phyloP scores from a whole-genome alignment of 2,113 vertebrate genomes.

The Aspiorhynchus laticeps region DNA sequence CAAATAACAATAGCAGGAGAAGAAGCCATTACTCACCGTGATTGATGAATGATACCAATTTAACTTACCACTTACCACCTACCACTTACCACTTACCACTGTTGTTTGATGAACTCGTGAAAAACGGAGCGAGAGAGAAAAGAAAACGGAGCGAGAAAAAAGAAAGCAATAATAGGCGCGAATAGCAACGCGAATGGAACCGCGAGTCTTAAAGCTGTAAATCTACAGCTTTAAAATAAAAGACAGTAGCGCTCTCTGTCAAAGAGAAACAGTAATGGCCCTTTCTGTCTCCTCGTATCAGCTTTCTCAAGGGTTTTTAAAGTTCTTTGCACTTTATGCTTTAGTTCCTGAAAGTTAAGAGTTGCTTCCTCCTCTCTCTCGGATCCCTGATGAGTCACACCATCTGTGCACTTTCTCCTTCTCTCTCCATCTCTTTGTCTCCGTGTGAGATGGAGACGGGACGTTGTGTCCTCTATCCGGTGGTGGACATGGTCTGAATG shows the following conservation, averaged over 20 bases:
- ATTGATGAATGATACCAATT: no score
- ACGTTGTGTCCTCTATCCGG: conserved; percentile 19
- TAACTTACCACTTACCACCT: no score
- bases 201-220: no score
- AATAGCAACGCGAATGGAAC: no score
- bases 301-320: not conserved
- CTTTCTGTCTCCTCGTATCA: not conserved
- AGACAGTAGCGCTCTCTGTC: not conserved
- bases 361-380: not conserved
- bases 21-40: no score
- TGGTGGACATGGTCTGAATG: conserved; percentile 42
- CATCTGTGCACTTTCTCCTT: conserved; percentile 17
- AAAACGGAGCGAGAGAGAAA: no score
- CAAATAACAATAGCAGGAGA: no score
- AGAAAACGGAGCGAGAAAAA: no score
- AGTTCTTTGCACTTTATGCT: not conserved
- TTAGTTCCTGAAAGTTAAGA: conserved; percentile 4
- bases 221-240: not conserved
- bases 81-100: no score
- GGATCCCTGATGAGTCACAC: not conserved
- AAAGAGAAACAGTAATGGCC: not conserved
- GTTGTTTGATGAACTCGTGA: no score
- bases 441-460: not conserved
- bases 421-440: not conserved
- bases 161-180: no score